Evolutionary conservation across 2,113 vertebrate species (phyloP), one percentile per base, ranked within the genome.

Genomic region (Gorilla gorilla): DNA sequence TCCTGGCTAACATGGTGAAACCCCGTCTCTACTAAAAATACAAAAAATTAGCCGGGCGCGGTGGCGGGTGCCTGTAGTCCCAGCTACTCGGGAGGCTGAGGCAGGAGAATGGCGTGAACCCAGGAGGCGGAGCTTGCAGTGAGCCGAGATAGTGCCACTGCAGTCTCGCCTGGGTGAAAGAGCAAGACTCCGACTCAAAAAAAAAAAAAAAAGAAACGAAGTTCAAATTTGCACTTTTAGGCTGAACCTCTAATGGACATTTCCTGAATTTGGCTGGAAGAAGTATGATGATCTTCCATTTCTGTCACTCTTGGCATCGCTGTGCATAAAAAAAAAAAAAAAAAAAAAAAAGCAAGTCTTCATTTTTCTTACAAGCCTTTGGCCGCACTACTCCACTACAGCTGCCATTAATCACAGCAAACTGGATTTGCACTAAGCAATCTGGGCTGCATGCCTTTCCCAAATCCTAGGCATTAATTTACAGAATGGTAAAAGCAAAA

Each of bases 371-470:
- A 57, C 93, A 97, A 97, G 94, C 89, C 96, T 95, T 98, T 98
- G 98, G 98, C 98, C 35, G 76, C 43, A 90, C 87, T 97, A 88
- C 96, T 0, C 35, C 92, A 78, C 97, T 97, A 97, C 98, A 99
- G 98, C 98, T 99, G 98, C 98, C 97, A 98, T 97, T 97, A 98
- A 98, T 98, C 98, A 98, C 6, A 38, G 97, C 96, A 98, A 92
- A 98, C 96, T 95, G 93, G 16, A 35, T 97, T 93, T 95, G 92
- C 82, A 43, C 78, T 7, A 76, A 97, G 38, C 95, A 90, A 87
- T 93, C 97, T 83, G 96, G 96, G 43, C 97, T 64, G 70, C 76
- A 55, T 70, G 97, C 93, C 82, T 95, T 93, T 79, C 73, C 81
- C 89, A 94, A 92, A 20, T 22, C 48, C 95, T 61, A 23, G 94